phyloP scores from a whole-genome alignment of 92 coral and sea anemone genomes.

The Porites evermanni region DNA sequence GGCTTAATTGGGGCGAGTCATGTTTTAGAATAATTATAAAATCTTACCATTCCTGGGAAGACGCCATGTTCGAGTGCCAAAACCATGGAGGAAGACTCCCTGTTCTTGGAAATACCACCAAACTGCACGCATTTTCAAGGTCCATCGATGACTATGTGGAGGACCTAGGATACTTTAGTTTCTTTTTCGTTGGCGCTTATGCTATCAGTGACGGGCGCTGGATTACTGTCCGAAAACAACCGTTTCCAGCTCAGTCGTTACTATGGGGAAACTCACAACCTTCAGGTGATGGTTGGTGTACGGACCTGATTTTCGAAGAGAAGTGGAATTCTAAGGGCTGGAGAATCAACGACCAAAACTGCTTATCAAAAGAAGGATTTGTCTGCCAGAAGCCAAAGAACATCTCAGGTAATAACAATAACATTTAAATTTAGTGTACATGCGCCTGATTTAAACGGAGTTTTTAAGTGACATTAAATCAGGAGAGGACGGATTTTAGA shows the following conservation, averaged over 20 bases:
- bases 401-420: neutral
- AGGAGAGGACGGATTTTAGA: no score
- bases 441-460: no score
- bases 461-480: no score
- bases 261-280: slow-evolving; percentile 72
- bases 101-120: neutral
- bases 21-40: neutral
- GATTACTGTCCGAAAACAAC: slow-evolving; percentile 5
- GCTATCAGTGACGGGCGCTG: slow-evolving; percentile 17
- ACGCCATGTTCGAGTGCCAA: slow-evolving; percentile 3
- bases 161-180: no score
- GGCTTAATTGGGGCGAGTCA: neutral
- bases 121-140: neutral
- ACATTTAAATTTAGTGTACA: neutral
- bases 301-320: slow-evolving; percentile 43
- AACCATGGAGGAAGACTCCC: slow-evolving; percentile 13
- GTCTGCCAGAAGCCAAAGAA: slow-evolving; percentile 47
- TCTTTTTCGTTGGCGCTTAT: neutral
- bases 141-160: slow-evolving; percentile 1
- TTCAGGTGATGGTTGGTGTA: slow-evolving; percentile 71
- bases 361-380: slow-evolving; percentile 28
- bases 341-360: slow-evolving; percentile 67
- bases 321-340: slow-evolving; percentile 48
- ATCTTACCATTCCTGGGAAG: neutral
- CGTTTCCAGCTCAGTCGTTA: neutral